phyloP scores from a whole-genome alignment of 2,888 invertebrate genomes.

The Malthinus flaveolus region DNA sequence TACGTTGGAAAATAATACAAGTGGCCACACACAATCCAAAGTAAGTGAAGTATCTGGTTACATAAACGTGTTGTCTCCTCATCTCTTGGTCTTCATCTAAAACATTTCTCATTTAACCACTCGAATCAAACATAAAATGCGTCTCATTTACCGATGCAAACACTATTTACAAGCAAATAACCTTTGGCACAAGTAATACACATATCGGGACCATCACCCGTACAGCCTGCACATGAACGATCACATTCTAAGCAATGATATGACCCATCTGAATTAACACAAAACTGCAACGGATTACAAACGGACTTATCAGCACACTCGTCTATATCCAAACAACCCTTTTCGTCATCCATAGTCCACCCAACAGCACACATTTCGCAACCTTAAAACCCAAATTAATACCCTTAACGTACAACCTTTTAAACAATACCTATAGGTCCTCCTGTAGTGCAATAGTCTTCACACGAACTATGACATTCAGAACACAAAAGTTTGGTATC shows the following conservation, averaged over 20 bases:
- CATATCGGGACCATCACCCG: constrained; percentile 90
- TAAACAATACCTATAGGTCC: constrained; percentile 63
- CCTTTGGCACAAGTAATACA: constrained; percentile 80
- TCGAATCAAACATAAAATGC: not conserved
- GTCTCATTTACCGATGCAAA: constrained; percentile 70
- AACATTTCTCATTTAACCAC: not conserved
- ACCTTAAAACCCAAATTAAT: constrained; percentile 43
- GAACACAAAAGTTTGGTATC: constrained; percentile 75
- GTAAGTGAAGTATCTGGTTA: constrained; percentile 80
- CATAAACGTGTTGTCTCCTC: constrained; percentile 62
- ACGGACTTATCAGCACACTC: constrained; percentile 70
- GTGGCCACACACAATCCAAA: constrained; percentile 83
- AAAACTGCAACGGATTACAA: constrained; percentile 74
- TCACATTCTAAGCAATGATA: constrained; percentile 83
- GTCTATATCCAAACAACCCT: constrained; percentile 83
- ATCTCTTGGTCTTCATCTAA: constrained; percentile 57
- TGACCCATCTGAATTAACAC: constrained; percentile 86
- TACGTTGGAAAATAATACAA: constrained; percentile 82
- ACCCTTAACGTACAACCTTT: not conserved
- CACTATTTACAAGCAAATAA: constrained; percentile 70
- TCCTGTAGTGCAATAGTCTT: constrained; percentile 72
- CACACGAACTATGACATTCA: constrained; percentile 79
- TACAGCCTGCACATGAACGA: constrained; percentile 79
- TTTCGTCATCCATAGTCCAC: constrained; percentile 71
- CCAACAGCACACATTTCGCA: constrained; percentile 72